A percentile compares a stretch with the other conserved stretches of the same genome.
phyloP scores from a whole-genome alignment of 37 sponge, comb jelly and placozoan species.

The Cliona cf. orientalis region DNA sequence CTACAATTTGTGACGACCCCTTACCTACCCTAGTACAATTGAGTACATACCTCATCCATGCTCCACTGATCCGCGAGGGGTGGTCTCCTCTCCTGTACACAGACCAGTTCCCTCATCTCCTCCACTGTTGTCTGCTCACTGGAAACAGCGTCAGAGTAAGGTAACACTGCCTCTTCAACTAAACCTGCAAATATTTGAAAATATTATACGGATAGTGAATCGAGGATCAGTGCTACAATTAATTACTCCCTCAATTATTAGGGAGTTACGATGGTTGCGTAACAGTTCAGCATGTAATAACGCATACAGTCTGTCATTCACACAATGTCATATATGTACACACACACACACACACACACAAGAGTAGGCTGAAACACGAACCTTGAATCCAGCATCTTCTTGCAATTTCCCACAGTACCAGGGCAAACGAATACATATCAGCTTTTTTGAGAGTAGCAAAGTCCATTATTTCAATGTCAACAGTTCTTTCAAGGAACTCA shows the following conservation, averaged over 20 bases:
- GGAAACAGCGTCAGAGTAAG: conserved; percentile 34
- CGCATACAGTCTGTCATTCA: too few species aligned
- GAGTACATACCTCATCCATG: conserved; percentile 46
- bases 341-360: too few species aligned
- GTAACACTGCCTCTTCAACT: conserved; percentile 25
- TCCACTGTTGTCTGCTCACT: conserved; percentile 16
- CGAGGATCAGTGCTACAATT: not conserved
- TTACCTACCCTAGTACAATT: not conserved
- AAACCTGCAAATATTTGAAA: not conserved
- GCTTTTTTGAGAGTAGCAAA: conserved; percentile 38
- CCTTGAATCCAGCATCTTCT: conserved; percentile 55
- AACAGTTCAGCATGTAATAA: too few species aligned
- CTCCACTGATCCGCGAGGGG: conserved; percentile 50
- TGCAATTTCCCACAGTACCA: conserved; percentile 75
- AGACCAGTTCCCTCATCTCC: conserved; percentile 43
- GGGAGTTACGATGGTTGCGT: not conserved
- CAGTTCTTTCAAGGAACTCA: conserved; percentile 30
- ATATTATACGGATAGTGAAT: not conserved
- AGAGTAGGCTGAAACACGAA: too few species aligned
- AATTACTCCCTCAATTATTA: not conserved
- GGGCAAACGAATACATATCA: conserved; percentile 66
- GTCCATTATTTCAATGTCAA: not conserved
- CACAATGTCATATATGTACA: not conserved
- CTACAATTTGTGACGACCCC: too few species aligned
- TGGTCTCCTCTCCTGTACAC: conserved; percentile 33